Evolutionary conservation across 53 echinoderm and acorn worm genomes (phyloP), one percentile per base, ranked within the genome.

Genomic region (Actinopyga echinites): DNA sequence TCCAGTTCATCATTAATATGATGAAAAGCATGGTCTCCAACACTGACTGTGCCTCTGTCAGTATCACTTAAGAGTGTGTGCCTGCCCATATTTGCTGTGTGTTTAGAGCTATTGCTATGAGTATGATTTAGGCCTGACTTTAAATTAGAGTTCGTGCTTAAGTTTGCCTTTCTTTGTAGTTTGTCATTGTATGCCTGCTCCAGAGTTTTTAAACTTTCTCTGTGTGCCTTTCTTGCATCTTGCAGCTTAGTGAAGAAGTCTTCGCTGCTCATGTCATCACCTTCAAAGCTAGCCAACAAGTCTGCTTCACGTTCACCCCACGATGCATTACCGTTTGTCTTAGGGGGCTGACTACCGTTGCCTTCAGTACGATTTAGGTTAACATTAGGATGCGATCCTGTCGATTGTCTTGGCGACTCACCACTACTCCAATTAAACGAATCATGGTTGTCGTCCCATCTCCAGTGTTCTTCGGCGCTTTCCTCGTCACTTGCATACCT

Each of bases 1-100:
- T 96, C 87, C 24, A 96, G 80, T 35, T 90, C 85, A 75, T 93
- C 93, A 88, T 93, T 87, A 65, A 93, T 89, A 62, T 96, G 93
- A 30, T 86, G 82, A 21, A 86, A 64, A 57, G 86, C 79, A 79
- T 90, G 91, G 35, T 87, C 93, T 30, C 86, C 91, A 40, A 89
- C 88, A 85, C 65, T 80, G 13, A 74, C 55, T 38, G 90, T 82
- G 15, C 82, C 86, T 64, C 82, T 82, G 29, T 71, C 56, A 32
- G 68, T 89, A 29, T 75, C 78, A 23, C 82, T 61, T 83, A 17
- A 49, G 17, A 10, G 0, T 49, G 49, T 49, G 17, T 17, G 2
- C 17, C 12, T 49, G 3, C 17, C 49, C 49, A 49, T 49, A 49
- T 1, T 77, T 57, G 40, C 56, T 83, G 40, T 80, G 64, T 53